Percentiles rank a stretch among this genome's conserved stretches.
phyloP scores from a whole-genome alignment of 2,113 vertebrate species.

The Myiopsitta monachus region DNA sequence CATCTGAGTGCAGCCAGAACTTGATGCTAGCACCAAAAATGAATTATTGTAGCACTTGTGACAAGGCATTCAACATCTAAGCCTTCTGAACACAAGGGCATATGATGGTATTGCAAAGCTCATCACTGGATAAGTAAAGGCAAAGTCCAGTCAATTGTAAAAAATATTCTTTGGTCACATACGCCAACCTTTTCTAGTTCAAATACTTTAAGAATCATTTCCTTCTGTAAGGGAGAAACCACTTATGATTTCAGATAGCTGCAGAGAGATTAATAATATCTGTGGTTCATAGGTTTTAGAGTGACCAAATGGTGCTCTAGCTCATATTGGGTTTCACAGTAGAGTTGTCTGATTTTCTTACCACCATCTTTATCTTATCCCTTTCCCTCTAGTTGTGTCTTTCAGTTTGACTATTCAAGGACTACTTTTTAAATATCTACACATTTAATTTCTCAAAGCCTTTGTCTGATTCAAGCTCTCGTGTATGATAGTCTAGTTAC shows the following conservation, averaged over 20 bases:
- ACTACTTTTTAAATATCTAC: not conserved
- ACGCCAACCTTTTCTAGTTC: not conserved
- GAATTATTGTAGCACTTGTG: not conserved
- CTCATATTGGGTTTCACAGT: not conserved
- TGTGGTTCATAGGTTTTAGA: conserved; percentile 3
- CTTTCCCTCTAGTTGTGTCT: not conserved
- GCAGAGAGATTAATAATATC: not conserved
- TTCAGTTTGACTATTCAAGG: not conserved
- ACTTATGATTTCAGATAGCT: not conserved
- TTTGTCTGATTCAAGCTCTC: not conserved
- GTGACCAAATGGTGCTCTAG: not conserved
- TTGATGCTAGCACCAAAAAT: not conserved
- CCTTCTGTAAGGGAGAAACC: not conserved
- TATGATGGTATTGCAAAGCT: not conserved
- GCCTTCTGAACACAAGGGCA: not conserved
- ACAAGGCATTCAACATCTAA: not conserved
- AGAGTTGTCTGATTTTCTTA: not conserved
- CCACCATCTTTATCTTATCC: not conserved
- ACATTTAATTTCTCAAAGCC: not conserved
- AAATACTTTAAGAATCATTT: not conserved
- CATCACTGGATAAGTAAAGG: not conserved
- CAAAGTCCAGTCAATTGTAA: conserved; percentile 1
- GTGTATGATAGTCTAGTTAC: not conserved
- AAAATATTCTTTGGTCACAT: conserved; percentile 17
- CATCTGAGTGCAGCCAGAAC: not conserved